These are phyloP conservation scores for Ochotona curzoniae DNA, from an alignment of 2,113 vertebrate species.

Conservation along the genomic window DNA sequence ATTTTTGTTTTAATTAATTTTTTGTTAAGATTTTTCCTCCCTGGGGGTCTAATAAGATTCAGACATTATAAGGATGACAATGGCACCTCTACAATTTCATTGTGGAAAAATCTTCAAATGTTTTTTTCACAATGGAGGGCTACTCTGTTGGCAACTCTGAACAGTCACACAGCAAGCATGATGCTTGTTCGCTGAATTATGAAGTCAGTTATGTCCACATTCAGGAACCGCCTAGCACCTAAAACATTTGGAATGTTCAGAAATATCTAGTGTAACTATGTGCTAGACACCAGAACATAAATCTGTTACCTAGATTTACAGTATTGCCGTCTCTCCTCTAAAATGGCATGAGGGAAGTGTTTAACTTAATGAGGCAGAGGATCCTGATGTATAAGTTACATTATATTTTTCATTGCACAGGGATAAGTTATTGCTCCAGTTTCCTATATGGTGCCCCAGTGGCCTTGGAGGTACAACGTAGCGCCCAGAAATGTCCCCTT, in stretches of 20 bases:
- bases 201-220: slow-evolving; percentile 33
- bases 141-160: not conserved
- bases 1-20: slow-evolving; percentile 21
- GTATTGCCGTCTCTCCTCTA: slow-evolving; percentile 47
- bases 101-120: not conserved
- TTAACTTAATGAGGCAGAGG: slow-evolving; percentile 74
- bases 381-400: slow-evolving; percentile 60
- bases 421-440: slow-evolving; percentile 70
- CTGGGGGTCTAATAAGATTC: not conserved
- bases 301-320: slow-evolving; percentile 71
- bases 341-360: slow-evolving; percentile 64
- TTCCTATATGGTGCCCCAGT: slow-evolving; percentile 65
- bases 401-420: slow-evolving; percentile 63
- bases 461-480: slow-evolving; percentile 65
- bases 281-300: slow-evolving; percentile 19
- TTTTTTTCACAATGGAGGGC: not conserved
- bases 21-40: slow-evolving; percentile 43
- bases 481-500: slow-evolving; percentile 63
- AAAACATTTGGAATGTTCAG: slow-evolving; percentile 35
- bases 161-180: not conserved
- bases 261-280: slow-evolving; percentile 40
- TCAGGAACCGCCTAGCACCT: slow-evolving; percentile 22
- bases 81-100: not conserved
- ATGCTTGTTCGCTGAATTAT: not conserved
- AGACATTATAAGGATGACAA: not conserved